These are phyloP conservation scores for Hypothenemus hampei DNA, from an alignment of 1,140 invertebrate species.

Conservation along the genomic window DNA sequence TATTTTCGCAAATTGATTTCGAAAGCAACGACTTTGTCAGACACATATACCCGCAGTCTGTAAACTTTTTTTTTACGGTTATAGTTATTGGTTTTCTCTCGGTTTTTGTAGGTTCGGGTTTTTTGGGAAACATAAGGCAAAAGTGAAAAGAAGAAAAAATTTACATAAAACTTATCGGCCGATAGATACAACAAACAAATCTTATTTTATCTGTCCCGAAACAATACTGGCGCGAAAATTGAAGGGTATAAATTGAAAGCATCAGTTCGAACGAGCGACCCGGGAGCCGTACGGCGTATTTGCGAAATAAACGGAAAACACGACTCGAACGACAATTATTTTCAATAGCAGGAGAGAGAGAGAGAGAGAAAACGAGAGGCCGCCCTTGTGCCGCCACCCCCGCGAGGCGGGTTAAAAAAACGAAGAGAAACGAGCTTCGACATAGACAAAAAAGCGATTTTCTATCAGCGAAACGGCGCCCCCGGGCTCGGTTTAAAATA, in stretches of 20 bases:
- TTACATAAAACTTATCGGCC: conserved; percentile 19
- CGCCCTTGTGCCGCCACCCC: no score
- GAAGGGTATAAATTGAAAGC: conserved; percentile 26
- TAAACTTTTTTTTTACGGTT: no score
- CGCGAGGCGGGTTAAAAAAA: neutral
- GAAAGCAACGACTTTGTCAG: no score
- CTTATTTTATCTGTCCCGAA: conserved; percentile 22
- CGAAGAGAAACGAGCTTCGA: no score
- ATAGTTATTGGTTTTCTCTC: no score
- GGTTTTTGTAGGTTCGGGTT: no score
- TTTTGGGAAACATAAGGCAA: no score
- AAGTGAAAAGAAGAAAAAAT: conserved; percentile 3
- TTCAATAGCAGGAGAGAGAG: conserved; percentile 11
- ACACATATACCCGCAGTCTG: no score
- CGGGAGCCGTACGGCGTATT: conserved; percentile 20
- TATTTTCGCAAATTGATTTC: conserved; percentile 25
- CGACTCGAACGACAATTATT: conserved; percentile 20
- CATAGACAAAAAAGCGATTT: conserved; percentile 11
- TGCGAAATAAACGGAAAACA: conserved; percentile 18
- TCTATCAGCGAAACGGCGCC: conserved; percentile 8
- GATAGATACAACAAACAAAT: conserved; percentile 19
- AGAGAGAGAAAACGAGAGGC: no score
- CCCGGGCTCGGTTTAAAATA: conserved; percentile 16
- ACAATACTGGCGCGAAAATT: conserved; percentile 20
- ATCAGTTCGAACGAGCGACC: conserved; percentile 15